Evolutionary conservation across 2,797 vertebrate genomes (phyloP).

Genomic region (Molossus alvarezi): DNA sequence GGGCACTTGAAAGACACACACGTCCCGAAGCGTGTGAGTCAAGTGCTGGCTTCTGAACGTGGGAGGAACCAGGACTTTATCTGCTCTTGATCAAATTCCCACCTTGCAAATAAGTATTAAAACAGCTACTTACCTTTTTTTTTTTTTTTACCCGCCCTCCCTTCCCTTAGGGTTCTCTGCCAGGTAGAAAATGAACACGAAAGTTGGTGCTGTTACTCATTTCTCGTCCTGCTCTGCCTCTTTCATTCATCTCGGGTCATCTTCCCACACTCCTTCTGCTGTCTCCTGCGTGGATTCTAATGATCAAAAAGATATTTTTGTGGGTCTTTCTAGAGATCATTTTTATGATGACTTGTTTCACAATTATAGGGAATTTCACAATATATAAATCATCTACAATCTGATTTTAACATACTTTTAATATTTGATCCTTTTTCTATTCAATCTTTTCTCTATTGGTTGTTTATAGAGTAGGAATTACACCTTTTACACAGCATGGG

Average conservation of each 20-base stretch:
- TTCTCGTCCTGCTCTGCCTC: neutral
- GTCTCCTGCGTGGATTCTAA: neutral
- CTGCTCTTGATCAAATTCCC: slow-evolving; percentile 26
- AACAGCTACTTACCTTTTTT: neutral
- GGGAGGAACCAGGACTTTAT: slow-evolving; percentile 1
- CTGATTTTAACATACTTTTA: slow-evolving; percentile 10
- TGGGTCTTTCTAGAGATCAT: neutral
- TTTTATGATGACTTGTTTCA: neutral
- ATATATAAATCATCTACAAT: neutral
- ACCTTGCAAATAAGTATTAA: slow-evolving; percentile 36
- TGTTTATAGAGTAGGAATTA: slow-evolving; percentile 15
- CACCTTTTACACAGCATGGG: neutral
- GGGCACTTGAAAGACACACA: neutral
- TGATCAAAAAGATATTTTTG: neutral
- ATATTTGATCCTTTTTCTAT: slow-evolving; percentile 21
- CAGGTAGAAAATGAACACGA: neutral
- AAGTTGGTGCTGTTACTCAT: neutral
- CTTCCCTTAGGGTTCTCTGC: neutral
- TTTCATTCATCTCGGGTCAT: neutral
- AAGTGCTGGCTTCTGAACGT: neutral
- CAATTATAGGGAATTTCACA: neutral
- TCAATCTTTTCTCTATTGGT: neutral
- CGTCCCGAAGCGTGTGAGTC: neutral
- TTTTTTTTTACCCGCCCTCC: neutral
- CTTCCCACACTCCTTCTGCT: neutral